Conservation (phyloP, 2,888 invertebrate genomes). For the Synanthedon formicaeformis region DNA sequence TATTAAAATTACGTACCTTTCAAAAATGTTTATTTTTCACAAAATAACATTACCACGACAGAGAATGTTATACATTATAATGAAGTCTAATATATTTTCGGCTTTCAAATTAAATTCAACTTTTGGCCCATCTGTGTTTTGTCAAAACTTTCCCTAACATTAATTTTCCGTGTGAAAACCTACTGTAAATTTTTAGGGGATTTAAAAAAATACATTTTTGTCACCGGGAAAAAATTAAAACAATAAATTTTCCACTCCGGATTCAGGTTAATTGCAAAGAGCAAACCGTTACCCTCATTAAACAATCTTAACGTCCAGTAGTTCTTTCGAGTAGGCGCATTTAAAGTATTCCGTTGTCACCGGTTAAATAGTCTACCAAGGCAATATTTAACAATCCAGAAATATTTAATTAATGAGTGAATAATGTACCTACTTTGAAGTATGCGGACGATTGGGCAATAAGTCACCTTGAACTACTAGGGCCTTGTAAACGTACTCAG, state of each 20-base stretch:
- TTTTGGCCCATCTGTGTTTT: no score
- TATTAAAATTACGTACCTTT: not conserved
- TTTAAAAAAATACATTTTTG: no score
- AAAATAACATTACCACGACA: no score
- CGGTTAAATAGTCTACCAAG: not conserved
- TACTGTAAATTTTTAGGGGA: no score
- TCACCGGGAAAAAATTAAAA: no score
- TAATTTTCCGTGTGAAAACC: no score
- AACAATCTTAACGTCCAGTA: not conserved
- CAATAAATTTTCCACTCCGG: not conserved
- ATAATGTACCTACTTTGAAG: conserved; percentile 3
- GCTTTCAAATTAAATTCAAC: not conserved
- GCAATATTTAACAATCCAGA: conserved; percentile 4
- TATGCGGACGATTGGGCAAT: conserved; percentile 3
- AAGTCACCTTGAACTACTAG: not conserved
- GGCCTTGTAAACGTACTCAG: conserved; percentile 1
- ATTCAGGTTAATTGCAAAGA: not conserved
- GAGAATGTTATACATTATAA: not conserved
- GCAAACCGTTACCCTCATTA: not conserved
- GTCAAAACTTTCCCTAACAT: no score
- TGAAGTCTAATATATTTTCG: not conserved
- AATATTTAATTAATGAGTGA: conserved; percentile 3
- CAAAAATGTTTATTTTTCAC: not conserved
- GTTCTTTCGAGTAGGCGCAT: not conserved
- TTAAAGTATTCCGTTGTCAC: not conserved